Evolutionary conservation across 2,113 vertebrate genomes (phyloP), one percentile per base, ranked within the genome.

Genomic region (Muscicapa adusta): DNA sequence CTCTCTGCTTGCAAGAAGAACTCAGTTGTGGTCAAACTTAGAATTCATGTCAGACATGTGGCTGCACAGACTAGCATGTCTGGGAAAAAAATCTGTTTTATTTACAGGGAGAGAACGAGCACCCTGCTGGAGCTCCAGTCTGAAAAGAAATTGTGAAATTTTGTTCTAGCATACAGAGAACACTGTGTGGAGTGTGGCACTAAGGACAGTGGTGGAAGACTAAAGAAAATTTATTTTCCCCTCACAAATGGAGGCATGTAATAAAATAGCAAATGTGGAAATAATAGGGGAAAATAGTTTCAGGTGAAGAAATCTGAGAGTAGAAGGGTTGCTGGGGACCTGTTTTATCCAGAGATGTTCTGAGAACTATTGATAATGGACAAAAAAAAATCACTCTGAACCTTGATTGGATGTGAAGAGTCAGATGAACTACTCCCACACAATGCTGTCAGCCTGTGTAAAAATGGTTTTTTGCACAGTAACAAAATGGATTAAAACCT

Each of bases 101-200:
- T 40, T 82, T 62, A 31, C 16, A 58, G 34, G 45, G 19, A 58
- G 40, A 54, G 48, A 77, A 70, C 34, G 36, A 65, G 15, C 11
- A 36, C 34, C 12, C 43, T 86, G 71, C n/a, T 68, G 40, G 24
- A 85, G 22, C 17, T 92, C 17, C 34, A 51, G 18, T 13, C 8
- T 53, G 29, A 47, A 50, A 66, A 63, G 28, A 63, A 80, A 76
- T 68, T 0, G 38, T 22, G 14, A 71, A 84, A 80, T 68, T 0
- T 13, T 29, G 8, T 34, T 57, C 28, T 56, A 22, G 31, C 1
- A 0, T 28, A 12, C 0, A 1, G 8, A 57, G 23, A 77, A 14
- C 33, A 15, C 3, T 34, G 22, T 19, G 57, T 43, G 42, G 24
- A 84, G 6, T 16, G 43, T 56, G 34, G 26, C 50, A 29, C 53